These are phyloP conservation scores for Stegastes partitus DNA, from an alignment of 2,113 vertebrate genomes.

Conservation along the genomic window DNA sequence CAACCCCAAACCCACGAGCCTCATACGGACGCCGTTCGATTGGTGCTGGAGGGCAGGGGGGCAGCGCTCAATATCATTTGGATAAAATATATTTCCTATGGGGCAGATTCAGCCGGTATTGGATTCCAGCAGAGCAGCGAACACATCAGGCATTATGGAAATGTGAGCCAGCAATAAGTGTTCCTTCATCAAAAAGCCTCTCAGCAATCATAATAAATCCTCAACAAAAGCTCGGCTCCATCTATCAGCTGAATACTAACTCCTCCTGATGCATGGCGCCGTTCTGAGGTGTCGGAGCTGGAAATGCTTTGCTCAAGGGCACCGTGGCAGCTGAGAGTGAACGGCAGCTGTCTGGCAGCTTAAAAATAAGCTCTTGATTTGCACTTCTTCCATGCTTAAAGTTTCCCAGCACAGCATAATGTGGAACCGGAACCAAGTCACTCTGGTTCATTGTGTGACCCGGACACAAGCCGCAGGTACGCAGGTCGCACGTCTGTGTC, in stretches of 20 bases:
- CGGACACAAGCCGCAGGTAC: too few species aligned
- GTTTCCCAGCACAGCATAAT: too few species aligned
- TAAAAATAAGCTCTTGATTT: neutral
- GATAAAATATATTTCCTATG: constrained; percentile 52
- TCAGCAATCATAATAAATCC: constrained; percentile 45
- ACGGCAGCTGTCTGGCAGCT: neutral
- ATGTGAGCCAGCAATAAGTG: constrained; percentile 54
- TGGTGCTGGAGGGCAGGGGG: constrained; percentile 1
- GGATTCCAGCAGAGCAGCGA: constrained; percentile 35
- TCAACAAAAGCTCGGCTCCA: constrained; percentile 43
- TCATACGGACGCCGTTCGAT: constrained; percentile 3
- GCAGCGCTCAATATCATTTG: constrained; percentile 26
- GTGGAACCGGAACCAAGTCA: too few species aligned
- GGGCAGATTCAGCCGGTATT: constrained; percentile 39
- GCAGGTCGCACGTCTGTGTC: too few species aligned
- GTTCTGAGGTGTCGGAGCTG: neutral
- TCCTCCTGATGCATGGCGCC: neutral
- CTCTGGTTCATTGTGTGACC: too few species aligned
- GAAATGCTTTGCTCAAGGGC: constrained; percentile 19
- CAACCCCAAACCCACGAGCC: neutral
- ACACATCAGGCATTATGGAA: constrained; percentile 51
- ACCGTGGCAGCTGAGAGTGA: constrained; percentile 8
- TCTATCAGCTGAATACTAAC: constrained; percentile 8
- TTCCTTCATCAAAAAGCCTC: constrained; percentile 44
- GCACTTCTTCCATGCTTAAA: neutral